These are phyloP conservation scores for Tetragnatha montana DNA, from an alignment of 2,888 invertebrate genomes.

Conservation along the genomic window DNA sequence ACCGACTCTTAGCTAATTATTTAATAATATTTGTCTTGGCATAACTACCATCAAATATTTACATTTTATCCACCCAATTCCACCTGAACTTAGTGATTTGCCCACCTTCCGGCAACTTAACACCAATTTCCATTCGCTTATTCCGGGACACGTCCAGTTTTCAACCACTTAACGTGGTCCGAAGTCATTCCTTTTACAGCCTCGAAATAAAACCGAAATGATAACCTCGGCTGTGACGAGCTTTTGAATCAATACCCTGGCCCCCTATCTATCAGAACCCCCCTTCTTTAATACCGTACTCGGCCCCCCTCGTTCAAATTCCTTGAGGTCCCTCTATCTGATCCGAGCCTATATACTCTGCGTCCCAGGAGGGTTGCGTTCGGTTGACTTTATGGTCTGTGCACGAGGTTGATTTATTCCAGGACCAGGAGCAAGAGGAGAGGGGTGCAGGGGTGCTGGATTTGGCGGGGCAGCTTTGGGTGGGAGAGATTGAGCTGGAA, in stretches of 20 bases:
- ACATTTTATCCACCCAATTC: no score
- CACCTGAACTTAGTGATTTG: no score
- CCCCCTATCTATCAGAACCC: slow-evolving; percentile 56
- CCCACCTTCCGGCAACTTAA: no score
- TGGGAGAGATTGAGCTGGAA: neutral
- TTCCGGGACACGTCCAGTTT: neutral
- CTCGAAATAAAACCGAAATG: slow-evolving; percentile 20
- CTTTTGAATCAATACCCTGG: slow-evolving; percentile 59
- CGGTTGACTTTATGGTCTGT: slow-evolving; percentile 71
- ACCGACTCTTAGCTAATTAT: no score
- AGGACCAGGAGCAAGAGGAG: slow-evolving; percentile 66
- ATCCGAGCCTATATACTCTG: slow-evolving; percentile 63
- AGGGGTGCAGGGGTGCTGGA: slow-evolving; percentile 10
- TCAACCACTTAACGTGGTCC: neutral
- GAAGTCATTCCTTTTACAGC: slow-evolving; percentile 16
- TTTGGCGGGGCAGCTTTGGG: slow-evolving; percentile 42
- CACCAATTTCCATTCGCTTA: neutral
- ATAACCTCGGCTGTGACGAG: slow-evolving; percentile 49
- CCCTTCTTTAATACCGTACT: slow-evolving; percentile 65
- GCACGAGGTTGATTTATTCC: slow-evolving; percentile 71
- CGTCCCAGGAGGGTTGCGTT: slow-evolving; percentile 61
- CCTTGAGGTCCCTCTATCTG: slow-evolving; percentile 64
- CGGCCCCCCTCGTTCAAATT: slow-evolving; percentile 36
- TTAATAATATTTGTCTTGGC: no score
- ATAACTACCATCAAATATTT: no score